Percentiles rank a stretch among this genome's conserved stretches.
These are phyloP conservation scores for Stomatorhinus ivindoensis DNA, from an alignment of 2,113 vertebrate species.

Conservation along the genomic window DNA sequence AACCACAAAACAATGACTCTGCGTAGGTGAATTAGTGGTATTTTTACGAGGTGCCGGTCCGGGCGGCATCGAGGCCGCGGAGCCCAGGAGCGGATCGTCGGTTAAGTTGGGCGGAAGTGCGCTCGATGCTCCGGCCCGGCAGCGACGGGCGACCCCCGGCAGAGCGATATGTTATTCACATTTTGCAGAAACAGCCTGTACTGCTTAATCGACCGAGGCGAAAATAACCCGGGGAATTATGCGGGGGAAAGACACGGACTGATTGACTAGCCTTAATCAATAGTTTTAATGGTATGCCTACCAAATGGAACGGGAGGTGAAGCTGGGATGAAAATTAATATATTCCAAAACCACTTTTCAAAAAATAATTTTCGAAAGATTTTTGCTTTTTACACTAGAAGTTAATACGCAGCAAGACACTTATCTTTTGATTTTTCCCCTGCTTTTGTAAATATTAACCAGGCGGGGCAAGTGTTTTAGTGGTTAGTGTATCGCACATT, in stretches of 20 bases:
- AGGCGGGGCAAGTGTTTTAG: background rate
- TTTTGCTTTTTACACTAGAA: background rate
- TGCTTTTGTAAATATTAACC: background rate
- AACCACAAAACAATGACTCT: background rate
- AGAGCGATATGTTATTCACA: conserved; percentile 56
- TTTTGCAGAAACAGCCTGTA: conserved; percentile 41
- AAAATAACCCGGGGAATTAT: conserved; percentile 31
- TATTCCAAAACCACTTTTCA: background rate
- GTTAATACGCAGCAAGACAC: background rate
- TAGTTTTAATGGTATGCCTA: conserved; percentile 17
- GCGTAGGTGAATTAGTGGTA: background rate
- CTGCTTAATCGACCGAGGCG: conserved; percentile 52
- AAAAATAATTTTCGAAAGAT: background rate
- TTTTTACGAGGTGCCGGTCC: background rate
- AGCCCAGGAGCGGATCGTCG: background rate
- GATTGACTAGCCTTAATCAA: conserved; percentile 41
- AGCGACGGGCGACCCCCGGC: conserved; percentile 43
- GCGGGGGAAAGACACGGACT: conserved; percentile 33
- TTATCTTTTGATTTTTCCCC: background rate
- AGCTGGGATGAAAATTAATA: background rate
- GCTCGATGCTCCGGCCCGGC: conserved; percentile 54
- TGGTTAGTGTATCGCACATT: background rate
- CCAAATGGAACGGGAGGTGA: background rate
- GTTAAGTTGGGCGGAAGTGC: background rate
- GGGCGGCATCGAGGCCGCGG: background rate